Conservation (phyloP, 2,113 vertebrate species). For the Anthoscopus minutus region DNA sequence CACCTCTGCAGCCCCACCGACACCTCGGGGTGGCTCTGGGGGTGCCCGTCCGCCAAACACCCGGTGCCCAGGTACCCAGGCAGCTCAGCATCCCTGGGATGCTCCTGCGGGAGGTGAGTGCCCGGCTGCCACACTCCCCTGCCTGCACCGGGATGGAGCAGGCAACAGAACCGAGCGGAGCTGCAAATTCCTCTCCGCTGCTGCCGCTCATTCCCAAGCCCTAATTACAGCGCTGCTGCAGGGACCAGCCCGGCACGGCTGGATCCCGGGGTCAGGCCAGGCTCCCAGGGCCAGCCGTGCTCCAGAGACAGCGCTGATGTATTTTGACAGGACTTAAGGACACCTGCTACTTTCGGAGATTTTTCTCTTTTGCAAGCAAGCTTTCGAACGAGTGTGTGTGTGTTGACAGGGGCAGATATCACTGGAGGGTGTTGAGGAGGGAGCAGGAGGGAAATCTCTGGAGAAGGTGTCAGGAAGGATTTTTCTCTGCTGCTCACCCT, state of each 20-base stretch:
- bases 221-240: not conserved
- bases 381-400: not conserved
- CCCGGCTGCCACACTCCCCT: not conserved
- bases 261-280: not conserved
- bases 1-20: accelerated
- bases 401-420: slow-evolving; percentile 54
- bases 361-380: not conserved
- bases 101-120: not conserved
- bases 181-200: not conserved
- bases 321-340: slow-evolving; percentile 62
- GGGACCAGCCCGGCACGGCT: not conserved
- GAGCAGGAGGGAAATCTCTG: slow-evolving; percentile 6
- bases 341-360: slow-evolving; percentile 41
- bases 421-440: slow-evolving; percentile 42
- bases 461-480: slow-evolving; percentile 21
- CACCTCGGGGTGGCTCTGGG: accelerated
- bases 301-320: slow-evolving; percentile 29
- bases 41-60: accelerated
- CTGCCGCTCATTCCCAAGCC: not conserved
- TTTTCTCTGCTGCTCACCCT: not conserved
- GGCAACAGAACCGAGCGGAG: accelerated
- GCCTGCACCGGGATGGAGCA: not conserved
- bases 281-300: not conserved
- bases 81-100: not conserved
- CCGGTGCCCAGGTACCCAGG: accelerated